Base-by-base conservation (phyloP, 1,140 invertebrate genomes). In the Episyrphus balteatus region DNA sequence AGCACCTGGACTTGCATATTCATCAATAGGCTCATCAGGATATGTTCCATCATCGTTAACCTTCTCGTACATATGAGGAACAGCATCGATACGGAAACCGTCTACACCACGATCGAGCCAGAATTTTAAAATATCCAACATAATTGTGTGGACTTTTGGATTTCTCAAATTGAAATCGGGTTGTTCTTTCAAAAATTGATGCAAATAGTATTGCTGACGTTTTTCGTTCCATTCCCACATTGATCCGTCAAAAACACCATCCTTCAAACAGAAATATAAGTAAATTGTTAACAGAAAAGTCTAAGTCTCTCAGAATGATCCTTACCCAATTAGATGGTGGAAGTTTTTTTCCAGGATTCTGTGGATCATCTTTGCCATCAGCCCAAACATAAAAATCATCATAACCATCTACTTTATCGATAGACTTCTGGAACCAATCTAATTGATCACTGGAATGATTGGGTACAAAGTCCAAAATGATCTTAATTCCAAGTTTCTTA, bases 361-460 rank as follows among this genome's bases (percentile, higher is more conserved):
- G n/a, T 3, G 40, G 34, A 49, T 45, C 51, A 44, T 37, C 21
- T 17, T 46, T 58, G 36, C 61, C 66, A 33, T 77, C 59, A 13
- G 49, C 58, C 84, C 85, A 88, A 15, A 87, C 59, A 51, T 86
- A 82, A 61, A 77, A 86, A 58, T 88, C 74, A 13, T 66, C 63
- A 42, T 76, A 83, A 0, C 69, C 63, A 3, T 66, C 54, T 17
- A 75, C 67, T 15, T 61, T 63, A 6, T 69, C 60, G 33, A 71
- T 57, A 33, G 80, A 83, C 38, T 76, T 70, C 26, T 66, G 52
- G 55, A 84, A 86, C 75, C 83, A 85, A 15, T 73, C 61, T 34
- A 81, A 77, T 36, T 79, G 55, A 34, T 77, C 74, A 40, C 80
- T 81, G 0, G 80, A 77, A 55, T 86, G 82, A 59, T 86, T 86